Percentiles rank a stretch among this genome's conserved stretches.
Evolutionary conservation across 2,113 vertebrate genomes (phyloP).

Genomic region (Corydoras sp.): DNA sequence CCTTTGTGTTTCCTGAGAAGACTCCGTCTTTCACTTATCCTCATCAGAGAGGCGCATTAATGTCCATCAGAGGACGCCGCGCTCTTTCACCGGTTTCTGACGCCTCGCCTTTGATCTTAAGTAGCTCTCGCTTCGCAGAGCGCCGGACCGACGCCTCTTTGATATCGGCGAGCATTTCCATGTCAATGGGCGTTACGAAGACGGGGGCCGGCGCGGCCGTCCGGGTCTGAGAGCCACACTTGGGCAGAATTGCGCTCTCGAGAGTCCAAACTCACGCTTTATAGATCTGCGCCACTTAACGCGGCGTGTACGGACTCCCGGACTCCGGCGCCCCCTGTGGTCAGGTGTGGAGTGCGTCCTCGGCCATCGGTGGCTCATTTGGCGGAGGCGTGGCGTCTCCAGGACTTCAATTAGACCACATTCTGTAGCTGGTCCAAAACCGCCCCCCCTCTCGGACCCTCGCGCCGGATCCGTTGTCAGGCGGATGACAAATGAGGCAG

Average conservation of each 20-base stretch:
- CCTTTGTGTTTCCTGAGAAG: slow-evolving; percentile 43
- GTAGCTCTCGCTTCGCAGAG: slow-evolving; percentile 45
- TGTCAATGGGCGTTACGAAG: slow-evolving; percentile 47
- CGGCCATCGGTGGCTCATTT: slow-evolving; percentile 30
- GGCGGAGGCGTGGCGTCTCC: slow-evolving; percentile 38
- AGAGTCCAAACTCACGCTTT: background rate
- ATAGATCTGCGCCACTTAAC: too few relatives aligned
- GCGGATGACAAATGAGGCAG: slow-evolving; percentile 79
- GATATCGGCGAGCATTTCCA: slow-evolving; percentile 47
- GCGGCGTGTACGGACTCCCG: too few relatives aligned
- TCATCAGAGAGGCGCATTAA: slow-evolving; percentile 44
- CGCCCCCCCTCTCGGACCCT: slow-evolving; percentile 66
- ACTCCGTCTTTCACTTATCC: slow-evolving; percentile 45
- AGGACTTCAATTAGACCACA: slow-evolving; percentile 64
- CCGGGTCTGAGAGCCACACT: slow-evolving; percentile 6
- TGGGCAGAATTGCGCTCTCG: slow-evolving; percentile 4
- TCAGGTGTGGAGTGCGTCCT: slow-evolving; percentile 24
- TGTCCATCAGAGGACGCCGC: slow-evolving; percentile 44
- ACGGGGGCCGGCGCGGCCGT: slow-evolving; percentile 22
- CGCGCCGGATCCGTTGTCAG: slow-evolving; percentile 69
- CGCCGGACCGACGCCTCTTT: slow-evolving; percentile 44
- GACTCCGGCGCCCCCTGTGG: too few relatives aligned
- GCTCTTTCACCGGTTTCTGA: slow-evolving; percentile 46
- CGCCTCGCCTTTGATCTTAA: slow-evolving; percentile 48
- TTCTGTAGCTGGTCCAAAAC: slow-evolving; percentile 69